These are phyloP conservation scores for Heliothis subflexa DNA, from an alignment of 1,140 invertebrate species.

Conservation along the genomic window DNA sequence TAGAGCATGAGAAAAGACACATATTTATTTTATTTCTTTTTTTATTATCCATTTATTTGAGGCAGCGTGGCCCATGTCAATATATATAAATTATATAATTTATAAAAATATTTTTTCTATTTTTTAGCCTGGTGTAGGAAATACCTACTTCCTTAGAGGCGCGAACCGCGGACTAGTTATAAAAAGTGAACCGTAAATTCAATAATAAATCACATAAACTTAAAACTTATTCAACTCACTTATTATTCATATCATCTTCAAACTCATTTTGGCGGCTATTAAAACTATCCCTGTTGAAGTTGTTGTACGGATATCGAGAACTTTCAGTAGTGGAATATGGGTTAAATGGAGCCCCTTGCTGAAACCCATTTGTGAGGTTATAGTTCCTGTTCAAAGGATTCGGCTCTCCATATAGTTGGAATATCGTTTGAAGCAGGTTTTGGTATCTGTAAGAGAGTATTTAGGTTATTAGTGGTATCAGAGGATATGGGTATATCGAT, in stretches of 20 bases:
- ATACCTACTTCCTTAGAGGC: too few species aligned
- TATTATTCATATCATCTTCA: constrained; percentile 49
- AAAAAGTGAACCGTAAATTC: too few species aligned
- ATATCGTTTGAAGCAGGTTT: constrained; percentile 77
- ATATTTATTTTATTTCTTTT: too few species aligned
- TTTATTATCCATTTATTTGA: too few species aligned
- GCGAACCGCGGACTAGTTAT: too few species aligned
- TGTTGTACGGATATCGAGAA: constrained; percentile 59
- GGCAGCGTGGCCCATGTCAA: too few species aligned
- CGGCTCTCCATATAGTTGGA: constrained; percentile 81
- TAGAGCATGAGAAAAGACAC: too few species aligned
- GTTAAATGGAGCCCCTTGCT: constrained; percentile 52
- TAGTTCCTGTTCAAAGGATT: constrained; percentile 70
- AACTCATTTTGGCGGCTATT: constrained; percentile 22
- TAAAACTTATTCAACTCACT: constrained; percentile 46
- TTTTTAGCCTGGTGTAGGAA: too few species aligned
- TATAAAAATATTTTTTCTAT: too few species aligned
- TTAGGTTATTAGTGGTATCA: too few species aligned
- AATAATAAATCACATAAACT: constrained; percentile 23
- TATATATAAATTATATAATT: too few species aligned
- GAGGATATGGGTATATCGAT: too few species aligned
- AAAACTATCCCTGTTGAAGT: constrained; percentile 54
- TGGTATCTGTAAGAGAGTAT: constrained; percentile 72
- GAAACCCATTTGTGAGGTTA: constrained; percentile 62
- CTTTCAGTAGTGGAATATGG: constrained; percentile 59